Percentiles rank a stretch among this genome's conserved stretches.
phyloP scores from a whole-genome alignment of 2,888 invertebrate species.

The Lycaena phlaeas region DNA sequence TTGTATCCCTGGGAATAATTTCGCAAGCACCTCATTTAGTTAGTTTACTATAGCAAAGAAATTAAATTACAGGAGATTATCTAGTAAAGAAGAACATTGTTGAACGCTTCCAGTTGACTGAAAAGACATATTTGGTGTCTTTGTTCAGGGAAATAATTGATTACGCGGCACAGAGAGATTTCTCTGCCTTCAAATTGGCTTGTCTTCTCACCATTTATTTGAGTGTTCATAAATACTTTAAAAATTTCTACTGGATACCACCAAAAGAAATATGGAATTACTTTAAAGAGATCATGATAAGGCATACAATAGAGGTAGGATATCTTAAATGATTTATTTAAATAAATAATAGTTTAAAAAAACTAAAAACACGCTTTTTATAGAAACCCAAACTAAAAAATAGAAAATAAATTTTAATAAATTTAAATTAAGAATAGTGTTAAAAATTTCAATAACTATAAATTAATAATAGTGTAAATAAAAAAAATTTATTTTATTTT shows the following conservation, averaged over 20 bases:
- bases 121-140: conserved; percentile 39
- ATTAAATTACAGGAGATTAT: conserved; percentile 31
- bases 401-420: no score
- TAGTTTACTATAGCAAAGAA: no score
- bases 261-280: conserved; percentile 44
- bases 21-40: no score
- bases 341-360: no score
- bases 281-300: conserved; percentile 51
- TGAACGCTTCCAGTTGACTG: conserved; percentile 35
- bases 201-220: conserved; percentile 47
- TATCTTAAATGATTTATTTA: not conserved
- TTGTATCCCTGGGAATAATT: no score
- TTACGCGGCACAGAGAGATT: conserved; percentile 48
- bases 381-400: no score
- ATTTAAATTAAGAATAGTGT: no score
- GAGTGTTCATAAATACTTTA: conserved; percentile 44
- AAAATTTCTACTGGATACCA: conserved; percentile 49
- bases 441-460: no score
- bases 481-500: no score
- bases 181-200: conserved; percentile 38
- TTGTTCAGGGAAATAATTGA: conserved; percentile 39
- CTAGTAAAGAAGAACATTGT: conserved; percentile 43
- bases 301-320: conserved; percentile 51
- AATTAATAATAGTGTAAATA: no score
- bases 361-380: no score